Percentiles rank a stretch among this genome's conserved stretches.
phyloP scores from a whole-genome alignment of 2,113 vertebrate species.

The Cyprinodon brontotheroides region DNA sequence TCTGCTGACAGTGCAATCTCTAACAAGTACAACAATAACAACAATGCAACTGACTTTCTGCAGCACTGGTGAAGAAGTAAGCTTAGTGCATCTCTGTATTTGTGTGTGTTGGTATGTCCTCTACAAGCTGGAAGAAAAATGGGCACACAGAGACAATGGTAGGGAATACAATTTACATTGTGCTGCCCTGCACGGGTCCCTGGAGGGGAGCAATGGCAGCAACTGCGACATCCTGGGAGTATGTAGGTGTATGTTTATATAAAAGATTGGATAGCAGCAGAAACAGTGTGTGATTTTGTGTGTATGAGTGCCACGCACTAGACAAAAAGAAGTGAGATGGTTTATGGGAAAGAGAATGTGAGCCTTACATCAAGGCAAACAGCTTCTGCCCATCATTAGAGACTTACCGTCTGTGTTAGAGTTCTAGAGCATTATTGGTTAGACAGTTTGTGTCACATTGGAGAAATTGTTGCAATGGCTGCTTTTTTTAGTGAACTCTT shows the following conservation, averaged over 20 bases:
- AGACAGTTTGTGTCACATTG: conserved; percentile 19
- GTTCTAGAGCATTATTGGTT: conserved; percentile 1
- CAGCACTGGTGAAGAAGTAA: conserved; percentile 28
- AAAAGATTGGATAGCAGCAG: not conserved
- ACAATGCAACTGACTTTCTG: conserved; percentile 57
- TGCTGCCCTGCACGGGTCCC: conserved; percentile 53
- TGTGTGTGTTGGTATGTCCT: conserved; percentile 29
- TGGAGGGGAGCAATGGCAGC: conserved; percentile 40
- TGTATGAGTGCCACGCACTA: not conserved
- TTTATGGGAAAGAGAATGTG: conserved; percentile 6
- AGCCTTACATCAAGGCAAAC: conserved; percentile 24
- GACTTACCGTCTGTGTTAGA: not conserved
- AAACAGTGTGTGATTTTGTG: not conserved
- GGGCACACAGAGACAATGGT: conserved; percentile 75
- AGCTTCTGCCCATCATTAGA: conserved; percentile 7
- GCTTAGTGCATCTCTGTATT: conserved; percentile 19
- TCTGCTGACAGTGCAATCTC: conserved; percentile 63
- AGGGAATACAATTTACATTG: conserved; percentile 75
- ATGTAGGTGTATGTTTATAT: conserved; percentile 31
- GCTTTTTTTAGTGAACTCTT: conserved; percentile 9
- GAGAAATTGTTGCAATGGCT: not conserved
- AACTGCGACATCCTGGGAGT: conserved; percentile 36
- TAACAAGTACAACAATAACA: conserved; percentile 65
- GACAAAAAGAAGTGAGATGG: conserved; percentile 7
- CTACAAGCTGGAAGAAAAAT: conserved; percentile 69